Conservation (phyloP, 2,888 invertebrate species). For the Epirrhoe tristata region DNA sequence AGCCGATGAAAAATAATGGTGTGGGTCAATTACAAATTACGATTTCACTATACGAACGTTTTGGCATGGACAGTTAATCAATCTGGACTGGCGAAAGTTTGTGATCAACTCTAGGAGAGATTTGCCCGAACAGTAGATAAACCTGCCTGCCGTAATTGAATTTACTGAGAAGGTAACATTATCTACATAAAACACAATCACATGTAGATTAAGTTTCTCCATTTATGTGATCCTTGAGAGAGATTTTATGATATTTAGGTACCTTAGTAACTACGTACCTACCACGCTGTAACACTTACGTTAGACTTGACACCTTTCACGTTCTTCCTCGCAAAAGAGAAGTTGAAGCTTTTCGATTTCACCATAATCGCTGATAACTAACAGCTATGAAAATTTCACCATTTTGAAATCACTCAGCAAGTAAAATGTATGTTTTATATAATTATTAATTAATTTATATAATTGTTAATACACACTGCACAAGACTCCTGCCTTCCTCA, state of each 20-base stretch:
- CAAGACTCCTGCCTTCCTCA: constrained; percentile 3
- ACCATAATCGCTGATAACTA: constrained; percentile 31
- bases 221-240: not conserved
- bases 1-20: not conserved
- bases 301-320: constrained; percentile 37
- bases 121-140: not conserved
- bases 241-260: not conserved
- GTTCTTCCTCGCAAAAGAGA: constrained; percentile 37
- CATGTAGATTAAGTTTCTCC: not conserved
- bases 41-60: not conserved
- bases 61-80: not conserved
- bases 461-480: not conserved
- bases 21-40: not conserved
- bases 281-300: constrained; percentile 31
- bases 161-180: not conserved
- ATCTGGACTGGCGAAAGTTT: not conserved
- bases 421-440: not conserved
- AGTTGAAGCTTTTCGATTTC: constrained; percentile 40
- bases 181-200: not conserved
- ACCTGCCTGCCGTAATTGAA: not conserved
- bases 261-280: not conserved
- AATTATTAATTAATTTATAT: not conserved
- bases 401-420: not conserved
- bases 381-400: constrained; percentile 1
- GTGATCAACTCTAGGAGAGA: not conserved